Percentiles rank a stretch among this genome's conserved stretches.
Evolutionary conservation across 1,140 invertebrate genomes (phyloP).

Genomic region (Grapholita molesta): DNA sequence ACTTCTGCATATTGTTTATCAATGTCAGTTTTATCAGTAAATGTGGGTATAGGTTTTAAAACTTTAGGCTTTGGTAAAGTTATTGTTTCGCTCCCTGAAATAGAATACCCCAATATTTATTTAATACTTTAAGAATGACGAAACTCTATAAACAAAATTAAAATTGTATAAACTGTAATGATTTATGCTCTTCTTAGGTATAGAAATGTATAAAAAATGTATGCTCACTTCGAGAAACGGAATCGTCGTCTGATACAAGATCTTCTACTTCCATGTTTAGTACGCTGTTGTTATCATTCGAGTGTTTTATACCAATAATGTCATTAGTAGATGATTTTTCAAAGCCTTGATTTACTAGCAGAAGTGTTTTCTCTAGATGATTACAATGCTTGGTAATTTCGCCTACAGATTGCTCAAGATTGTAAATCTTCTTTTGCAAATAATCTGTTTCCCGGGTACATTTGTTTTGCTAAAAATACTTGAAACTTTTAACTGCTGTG

Average conservation of each 20-base stretch:
- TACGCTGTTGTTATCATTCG: constrained; percentile 1
- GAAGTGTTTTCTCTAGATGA: constrained; percentile 50
- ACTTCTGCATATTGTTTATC: constrained; percentile 12
- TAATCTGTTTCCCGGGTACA: constrained; percentile 51
- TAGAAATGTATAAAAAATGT: background rate
- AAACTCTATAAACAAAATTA: too few species aligned
- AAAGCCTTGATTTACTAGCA: constrained; percentile 56
- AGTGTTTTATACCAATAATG: constrained; percentile 11
- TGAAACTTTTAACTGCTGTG: too few species aligned
- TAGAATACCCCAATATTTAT: constrained; percentile 10
- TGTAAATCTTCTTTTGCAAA: constrained; percentile 48
- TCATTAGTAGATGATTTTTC: constrained; percentile 25
- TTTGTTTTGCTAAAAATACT: constrained; percentile 46
- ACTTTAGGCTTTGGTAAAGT: constrained; percentile 47
- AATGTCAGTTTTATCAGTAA: constrained; percentile 6
- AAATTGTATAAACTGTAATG: too few species aligned
- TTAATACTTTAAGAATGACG: too few species aligned
- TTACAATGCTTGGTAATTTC: constrained; percentile 49
- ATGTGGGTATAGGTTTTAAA: constrained; percentile 25
- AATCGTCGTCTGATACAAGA: constrained; percentile 48
- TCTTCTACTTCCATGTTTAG: constrained; percentile 39
- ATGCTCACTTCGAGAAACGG: constrained; percentile 39
- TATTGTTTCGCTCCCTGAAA: constrained; percentile 54
- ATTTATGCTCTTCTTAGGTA: too few species aligned
- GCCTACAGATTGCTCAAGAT: constrained; percentile 44